Base-by-base conservation (phyloP, 2,888 invertebrate genomes). In the Caenorhabditis wallacei region DNA sequence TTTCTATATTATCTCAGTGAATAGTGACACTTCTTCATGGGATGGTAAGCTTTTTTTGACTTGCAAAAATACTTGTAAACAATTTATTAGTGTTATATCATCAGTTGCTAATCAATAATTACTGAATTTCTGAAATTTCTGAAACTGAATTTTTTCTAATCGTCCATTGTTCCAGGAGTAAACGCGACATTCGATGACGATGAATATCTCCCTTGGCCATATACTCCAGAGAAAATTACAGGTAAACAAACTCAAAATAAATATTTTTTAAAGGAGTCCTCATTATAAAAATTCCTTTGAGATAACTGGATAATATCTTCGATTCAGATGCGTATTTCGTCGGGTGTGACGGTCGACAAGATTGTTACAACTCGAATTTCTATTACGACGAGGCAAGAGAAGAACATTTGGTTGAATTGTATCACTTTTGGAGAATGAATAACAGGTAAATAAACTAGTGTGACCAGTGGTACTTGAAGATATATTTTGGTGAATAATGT, bases 111-210 rank as follows among this genome's bases (percentile, higher is more conserved):
- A n/a, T n/a, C n/a, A n/a, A n/a, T n/a, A n/a, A n/a, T n/a, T n/a
- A n/a, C n/a, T n/a, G n/a, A n/a, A n/a, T 8, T 30, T 30, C 30
- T 30, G 30, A 30, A 30, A 3, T 30, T 8, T 30, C 30, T 30
- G 30, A 3, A 30, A 30, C 30, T 5, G 30, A 8, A 30, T 30
- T 5, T 30, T 5, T 30, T 30, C 30, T 30, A 5, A 8, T 30
- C 8, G n/a, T n/a, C n/a, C n/a, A n/a, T n/a, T 11, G 56, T 35
- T 66, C 26, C 53, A 85, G 82, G 63, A 3, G 70, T 79, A 2
- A 86, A 86, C 18, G 85, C 84, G 10, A 87, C 87, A 18, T 85
- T 86, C 26, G 85, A 87, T 56, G 87, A 85, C 43, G 85, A 87
- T 66, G 76, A 72, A 51, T 59, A 61, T 5, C 69, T 80, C n/a